Evolutionary conservation across 1,140 invertebrate species (phyloP).

Genomic region (Cyphomyrmex costatus): DNA sequence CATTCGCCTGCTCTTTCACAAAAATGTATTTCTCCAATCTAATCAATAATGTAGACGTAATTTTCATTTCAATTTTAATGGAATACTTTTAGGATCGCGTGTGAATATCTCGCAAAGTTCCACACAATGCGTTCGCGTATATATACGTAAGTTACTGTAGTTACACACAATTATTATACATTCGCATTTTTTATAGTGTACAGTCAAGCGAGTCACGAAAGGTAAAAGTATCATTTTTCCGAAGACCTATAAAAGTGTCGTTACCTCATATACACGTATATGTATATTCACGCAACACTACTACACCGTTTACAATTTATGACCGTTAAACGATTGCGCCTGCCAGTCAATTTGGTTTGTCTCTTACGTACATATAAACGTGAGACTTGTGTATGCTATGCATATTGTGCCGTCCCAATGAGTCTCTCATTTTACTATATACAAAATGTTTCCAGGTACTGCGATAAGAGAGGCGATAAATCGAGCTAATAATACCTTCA

Average conservation of each 20-base stretch:
- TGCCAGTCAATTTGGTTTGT: not conserved
- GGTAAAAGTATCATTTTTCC: constrained; percentile 12
- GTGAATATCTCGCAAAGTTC: not conserved
- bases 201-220: not conserved
- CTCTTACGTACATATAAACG: not conserved
- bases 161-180: not conserved
- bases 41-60: not conserved
- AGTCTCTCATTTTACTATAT: not conserved
- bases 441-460: not conserved
- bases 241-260: not conserved
- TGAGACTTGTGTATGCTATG: not conserved
- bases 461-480: not conserved
- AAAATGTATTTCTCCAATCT: constrained; percentile 3
- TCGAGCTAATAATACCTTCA: constrained; percentile 19
- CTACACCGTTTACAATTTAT: not conserved
- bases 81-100: not conserved
- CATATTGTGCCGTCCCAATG: not conserved
- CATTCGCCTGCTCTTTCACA: not conserved
- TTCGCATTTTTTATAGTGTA: not conserved
- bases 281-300: not conserved
- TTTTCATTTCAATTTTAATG: not conserved
- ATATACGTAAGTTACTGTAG: not conserved
- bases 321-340: constrained; percentile 13
- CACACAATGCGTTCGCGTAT: not conserved
- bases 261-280: not conserved